phyloP scores from a whole-genome alignment of 2,888 invertebrate genomes.

The Hypena proboscidalis region DNA sequence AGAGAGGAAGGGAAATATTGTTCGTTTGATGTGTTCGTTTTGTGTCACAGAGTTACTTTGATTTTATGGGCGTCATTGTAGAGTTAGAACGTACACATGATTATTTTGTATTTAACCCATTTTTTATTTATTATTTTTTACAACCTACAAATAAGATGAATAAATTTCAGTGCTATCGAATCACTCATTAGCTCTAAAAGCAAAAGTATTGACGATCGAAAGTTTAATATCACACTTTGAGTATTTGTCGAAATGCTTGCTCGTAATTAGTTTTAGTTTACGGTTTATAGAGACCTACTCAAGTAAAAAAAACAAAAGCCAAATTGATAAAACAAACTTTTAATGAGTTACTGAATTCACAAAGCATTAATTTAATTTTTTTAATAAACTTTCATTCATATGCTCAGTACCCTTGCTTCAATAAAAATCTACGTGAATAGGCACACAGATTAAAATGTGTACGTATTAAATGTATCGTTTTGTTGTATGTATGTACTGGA shows the following conservation, averaged over 20 bases:
- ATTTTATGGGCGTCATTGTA: constrained; percentile 38
- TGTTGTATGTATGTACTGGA: constrained; percentile 42
- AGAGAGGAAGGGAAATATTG: constrained; percentile 42
- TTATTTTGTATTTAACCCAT: constrained; percentile 49
- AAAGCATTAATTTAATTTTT: no score
- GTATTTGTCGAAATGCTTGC: no score
- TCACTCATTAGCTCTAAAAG: constrained; percentile 29
- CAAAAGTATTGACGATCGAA: constrained; percentile 4
- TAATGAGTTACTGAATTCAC: no score
- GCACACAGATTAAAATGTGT: constrained; percentile 41
- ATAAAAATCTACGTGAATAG: constrained; percentile 19
- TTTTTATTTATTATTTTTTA: constrained; percentile 26
- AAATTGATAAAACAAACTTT: no score
- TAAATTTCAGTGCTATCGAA: constrained; percentile 45
- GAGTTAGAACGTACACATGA: constrained; percentile 22
- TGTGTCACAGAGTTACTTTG: constrained; percentile 23
- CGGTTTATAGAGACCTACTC: no score
- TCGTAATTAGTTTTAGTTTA: no score
- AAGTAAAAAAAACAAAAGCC: no score
- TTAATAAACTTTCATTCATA: no score
- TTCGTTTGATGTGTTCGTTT: constrained; percentile 38
- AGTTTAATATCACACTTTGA: no score
- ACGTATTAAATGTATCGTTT: constrained; percentile 30
- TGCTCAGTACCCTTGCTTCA: no score
- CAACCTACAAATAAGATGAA: constrained; percentile 21